These are phyloP conservation scores for Druon quercuslanigerum DNA, from an alignment of 1,140 invertebrate species.

Conservation along the genomic window DNA sequence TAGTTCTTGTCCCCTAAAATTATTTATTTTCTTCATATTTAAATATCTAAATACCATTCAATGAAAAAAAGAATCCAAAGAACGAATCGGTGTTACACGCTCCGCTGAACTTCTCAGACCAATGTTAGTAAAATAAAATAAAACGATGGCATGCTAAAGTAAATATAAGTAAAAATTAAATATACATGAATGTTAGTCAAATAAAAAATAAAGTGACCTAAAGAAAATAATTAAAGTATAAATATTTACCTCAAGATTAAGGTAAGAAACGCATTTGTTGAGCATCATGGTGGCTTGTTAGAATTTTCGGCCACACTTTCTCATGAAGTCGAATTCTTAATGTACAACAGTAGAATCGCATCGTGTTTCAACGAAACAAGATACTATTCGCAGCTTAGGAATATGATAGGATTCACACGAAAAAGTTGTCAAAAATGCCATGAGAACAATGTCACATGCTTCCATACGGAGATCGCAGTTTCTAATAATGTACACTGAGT, in stretches of 20 bases:
- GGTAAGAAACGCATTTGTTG: background rate
- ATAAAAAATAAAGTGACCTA: background rate
- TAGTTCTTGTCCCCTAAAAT: background rate
- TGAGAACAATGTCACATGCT: background rate
- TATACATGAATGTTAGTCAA: background rate
- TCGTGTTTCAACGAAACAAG: background rate
- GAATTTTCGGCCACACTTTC: background rate
- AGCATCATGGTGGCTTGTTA: background rate
- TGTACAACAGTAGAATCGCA: constrained; percentile 7
- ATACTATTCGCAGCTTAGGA: background rate
- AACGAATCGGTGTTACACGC: background rate
- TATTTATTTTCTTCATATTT: background rate
- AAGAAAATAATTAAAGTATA: background rate
- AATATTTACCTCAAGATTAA: background rate
- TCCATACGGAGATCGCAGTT: background rate
- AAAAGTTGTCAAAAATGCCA: background rate
- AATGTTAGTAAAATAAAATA: background rate
- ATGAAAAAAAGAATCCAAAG: background rate
- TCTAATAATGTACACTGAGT: background rate
- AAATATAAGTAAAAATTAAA: background rate
- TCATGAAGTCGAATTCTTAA: background rate
- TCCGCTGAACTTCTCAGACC: background rate
- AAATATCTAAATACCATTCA: background rate
- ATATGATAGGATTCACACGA: constrained; percentile 8
- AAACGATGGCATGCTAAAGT: background rate